Evolutionary conservation across 92 coral and sea anemone species (phyloP).

Genomic region (Ricordea florida): DNA sequence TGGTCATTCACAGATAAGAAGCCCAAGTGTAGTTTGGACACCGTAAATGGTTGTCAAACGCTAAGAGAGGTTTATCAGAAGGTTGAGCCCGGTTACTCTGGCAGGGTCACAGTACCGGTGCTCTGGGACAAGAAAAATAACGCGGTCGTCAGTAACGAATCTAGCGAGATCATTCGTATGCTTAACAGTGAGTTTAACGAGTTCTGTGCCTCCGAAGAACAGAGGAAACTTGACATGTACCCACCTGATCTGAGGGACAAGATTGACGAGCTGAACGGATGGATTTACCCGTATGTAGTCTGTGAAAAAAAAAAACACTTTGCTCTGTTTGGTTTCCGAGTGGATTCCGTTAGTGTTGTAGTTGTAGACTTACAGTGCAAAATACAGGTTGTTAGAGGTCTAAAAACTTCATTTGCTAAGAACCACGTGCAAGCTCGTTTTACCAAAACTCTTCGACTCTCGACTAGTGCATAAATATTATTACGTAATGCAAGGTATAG

Average conservation of each 20-base stretch:
- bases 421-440: no score
- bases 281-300: conserved; percentile 91
- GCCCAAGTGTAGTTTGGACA: conserved; percentile 78
- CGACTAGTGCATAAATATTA: no score
- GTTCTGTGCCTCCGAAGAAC: conserved; percentile 83
- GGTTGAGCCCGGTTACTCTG: conserved; percentile 63
- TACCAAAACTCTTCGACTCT: no score
- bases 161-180: conserved; percentile 93
- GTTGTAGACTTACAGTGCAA: no score
- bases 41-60: conserved; percentile 70
- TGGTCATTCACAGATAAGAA: conserved; percentile 84
- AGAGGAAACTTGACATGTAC: conserved; percentile 76
- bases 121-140: conserved; percentile 82
- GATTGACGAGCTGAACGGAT: conserved; percentile 81
- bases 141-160: conserved; percentile 86
- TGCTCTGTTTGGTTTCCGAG: not conserved
- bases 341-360: no score
- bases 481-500: no score
- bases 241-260: conserved; percentile 65
- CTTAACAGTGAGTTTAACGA: conserved; percentile 84
- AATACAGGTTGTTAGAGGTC: no score
- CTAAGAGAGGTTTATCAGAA: conserved; percentile 75
- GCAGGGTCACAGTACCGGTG: conserved; percentile 74
- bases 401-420: no score
- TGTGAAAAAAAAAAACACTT: no score